phyloP scores from a whole-genome alignment of 2,113 vertebrate genomes.

The Erpornis zantholeuca region DNA sequence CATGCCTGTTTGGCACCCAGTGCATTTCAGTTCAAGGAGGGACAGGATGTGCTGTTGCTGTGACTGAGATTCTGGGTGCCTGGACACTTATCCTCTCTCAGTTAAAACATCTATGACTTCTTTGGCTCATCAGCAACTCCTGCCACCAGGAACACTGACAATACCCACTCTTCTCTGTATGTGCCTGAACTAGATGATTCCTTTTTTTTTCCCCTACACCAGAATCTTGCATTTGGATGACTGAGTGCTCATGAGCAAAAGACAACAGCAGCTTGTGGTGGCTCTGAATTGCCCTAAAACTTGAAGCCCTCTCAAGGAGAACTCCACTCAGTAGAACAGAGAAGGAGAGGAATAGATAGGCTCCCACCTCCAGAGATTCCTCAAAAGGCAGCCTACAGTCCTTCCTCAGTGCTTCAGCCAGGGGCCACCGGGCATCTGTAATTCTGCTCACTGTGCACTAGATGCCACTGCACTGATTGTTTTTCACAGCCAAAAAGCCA shows the following conservation, averaged over 20 bases:
- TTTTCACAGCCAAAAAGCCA: not conserved
- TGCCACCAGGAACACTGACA: not conserved
- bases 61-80: not conserved
- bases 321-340: not conserved
- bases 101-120: not conserved
- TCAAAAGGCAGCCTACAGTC: not conserved
- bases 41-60: not conserved
- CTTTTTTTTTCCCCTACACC: not conserved
- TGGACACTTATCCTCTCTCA: not conserved
- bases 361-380: not conserved
- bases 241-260: not conserved
- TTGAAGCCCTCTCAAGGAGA: not conserved
- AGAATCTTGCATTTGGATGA: not conserved
- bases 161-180: not conserved
- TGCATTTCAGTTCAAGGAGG: not conserved
- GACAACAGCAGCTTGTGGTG: not conserved
- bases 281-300: not conserved
- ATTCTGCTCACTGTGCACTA: slow-evolving; percentile 6
- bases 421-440: not conserved
- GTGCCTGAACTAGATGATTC: not conserved
- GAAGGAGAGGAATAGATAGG: not conserved
- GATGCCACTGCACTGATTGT: slow-evolving; percentile 15
- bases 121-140: not conserved
- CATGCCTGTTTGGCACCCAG: not conserved
- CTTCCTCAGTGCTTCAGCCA: not conserved